Evolutionary conservation across 2,797 vertebrate genomes (phyloP).

Genomic region (Thaleichthys pacificus): DNA sequence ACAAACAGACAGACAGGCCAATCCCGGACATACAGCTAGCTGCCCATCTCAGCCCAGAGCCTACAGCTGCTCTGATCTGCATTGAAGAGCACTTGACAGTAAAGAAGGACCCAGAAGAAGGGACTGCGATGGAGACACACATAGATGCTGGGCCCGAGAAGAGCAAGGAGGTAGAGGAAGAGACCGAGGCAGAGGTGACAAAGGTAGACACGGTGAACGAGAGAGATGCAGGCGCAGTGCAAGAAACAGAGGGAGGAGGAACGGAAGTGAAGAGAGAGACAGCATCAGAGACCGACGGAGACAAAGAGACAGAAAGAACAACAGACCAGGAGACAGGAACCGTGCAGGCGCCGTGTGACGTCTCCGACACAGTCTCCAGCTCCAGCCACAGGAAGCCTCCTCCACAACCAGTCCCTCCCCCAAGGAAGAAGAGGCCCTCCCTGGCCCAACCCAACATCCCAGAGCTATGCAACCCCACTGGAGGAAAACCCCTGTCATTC

Average conservation of each 20-base stretch:
- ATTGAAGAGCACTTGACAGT: conserved; percentile 35
- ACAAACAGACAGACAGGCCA: conserved; percentile 31
- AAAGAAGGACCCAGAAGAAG: conserved; percentile 14
- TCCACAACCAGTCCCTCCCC: conserved; percentile 82
- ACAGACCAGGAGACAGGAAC: background rate
- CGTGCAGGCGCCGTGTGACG: conserved; percentile 14
- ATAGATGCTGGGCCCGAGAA: too few species aligned
- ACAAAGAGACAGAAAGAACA: conserved; percentile 48
- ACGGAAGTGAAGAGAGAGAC: conserved; percentile 5
- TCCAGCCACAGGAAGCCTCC: conserved; percentile 40
- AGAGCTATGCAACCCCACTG: background rate
- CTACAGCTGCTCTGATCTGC: conserved; percentile 34
- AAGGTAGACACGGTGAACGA: conserved; percentile 35
- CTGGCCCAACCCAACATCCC: conserved; percentile 22
- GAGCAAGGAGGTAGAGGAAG: background rate
- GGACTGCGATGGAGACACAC: background rate
- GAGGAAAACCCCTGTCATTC: background rate
- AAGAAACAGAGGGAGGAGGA: conserved; percentile 29
- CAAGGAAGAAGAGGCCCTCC: conserved; percentile 79
- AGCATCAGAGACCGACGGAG: background rate
- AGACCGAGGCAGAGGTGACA: conserved; percentile 39
- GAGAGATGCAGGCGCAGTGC: conserved; percentile 13
- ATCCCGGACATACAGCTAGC: background rate
- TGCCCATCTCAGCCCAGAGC: conserved; percentile 13
- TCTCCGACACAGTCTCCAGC: conserved; percentile 27